Conservation (phyloP, 2,888 invertebrate species). For the Malacosoma neustria region DNA sequence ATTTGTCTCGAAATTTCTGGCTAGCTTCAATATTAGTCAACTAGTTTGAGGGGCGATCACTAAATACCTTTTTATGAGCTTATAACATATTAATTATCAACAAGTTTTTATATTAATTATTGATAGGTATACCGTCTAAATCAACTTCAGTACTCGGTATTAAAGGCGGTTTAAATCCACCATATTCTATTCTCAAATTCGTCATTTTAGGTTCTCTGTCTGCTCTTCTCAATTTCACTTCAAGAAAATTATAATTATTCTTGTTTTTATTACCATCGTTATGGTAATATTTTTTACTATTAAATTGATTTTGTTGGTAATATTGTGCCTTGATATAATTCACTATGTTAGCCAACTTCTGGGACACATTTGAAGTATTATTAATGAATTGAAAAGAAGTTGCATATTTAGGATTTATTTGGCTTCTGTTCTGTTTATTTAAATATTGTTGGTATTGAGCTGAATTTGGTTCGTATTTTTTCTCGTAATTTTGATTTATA, state of each 20-base stretch:
- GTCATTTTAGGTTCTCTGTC: slow-evolving; percentile 69
- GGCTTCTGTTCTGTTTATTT: slow-evolving; percentile 5
- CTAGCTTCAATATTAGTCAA: too few species aligned
- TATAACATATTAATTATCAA: too few species aligned
- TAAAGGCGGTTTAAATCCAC: slow-evolving; percentile 87
- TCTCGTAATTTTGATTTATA: slow-evolving; percentile 18
- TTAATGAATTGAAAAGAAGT: slow-evolving; percentile 35
- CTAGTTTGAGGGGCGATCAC: too few species aligned
- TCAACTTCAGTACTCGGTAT: slow-evolving; percentile 88
- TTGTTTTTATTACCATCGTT: slow-evolving; percentile 20
- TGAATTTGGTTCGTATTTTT: slow-evolving; percentile 5
- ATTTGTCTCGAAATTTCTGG: too few species aligned
- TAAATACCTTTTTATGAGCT: too few species aligned
- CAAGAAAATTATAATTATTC: slow-evolving; percentile 30
- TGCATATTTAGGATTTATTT: slow-evolving; percentile 37
- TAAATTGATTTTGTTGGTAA: slow-evolving; percentile 23
- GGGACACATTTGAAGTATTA: background rate
- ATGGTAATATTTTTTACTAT: slow-evolving; percentile 14
- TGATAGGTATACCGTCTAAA: slow-evolving; percentile 79
- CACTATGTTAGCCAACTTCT: slow-evolving; percentile 23
- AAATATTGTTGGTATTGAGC: slow-evolving; percentile 6
- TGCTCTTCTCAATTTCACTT: slow-evolving; percentile 64
- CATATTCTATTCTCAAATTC: slow-evolving; percentile 83
- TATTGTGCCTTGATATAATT: slow-evolving; percentile 24
- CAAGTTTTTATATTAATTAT: slow-evolving; percentile 26